phyloP scores from a whole-genome alignment of 2,888 invertebrate species.

The Drosophila sordidapex region DNA sequence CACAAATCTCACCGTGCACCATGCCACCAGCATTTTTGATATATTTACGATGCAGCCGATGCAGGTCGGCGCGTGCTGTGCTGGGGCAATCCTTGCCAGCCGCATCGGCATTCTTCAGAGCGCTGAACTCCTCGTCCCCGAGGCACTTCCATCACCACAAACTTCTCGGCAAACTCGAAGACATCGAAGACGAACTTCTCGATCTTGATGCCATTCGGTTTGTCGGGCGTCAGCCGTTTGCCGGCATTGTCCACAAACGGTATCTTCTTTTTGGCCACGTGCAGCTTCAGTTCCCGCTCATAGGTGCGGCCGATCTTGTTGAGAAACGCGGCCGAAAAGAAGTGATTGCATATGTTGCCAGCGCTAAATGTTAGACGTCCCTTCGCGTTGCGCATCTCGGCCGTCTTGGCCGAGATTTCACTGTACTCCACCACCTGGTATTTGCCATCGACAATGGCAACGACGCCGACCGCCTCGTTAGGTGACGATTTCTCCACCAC shows the following conservation, averaged over 20 bases:
- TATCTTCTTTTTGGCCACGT: conserved; percentile 99
- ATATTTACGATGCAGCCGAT: conserved; percentile 91
- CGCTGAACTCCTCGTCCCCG: conserved; percentile 98
- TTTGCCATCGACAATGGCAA: conserved; percentile 95
- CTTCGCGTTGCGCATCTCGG: conserved; percentile 91
- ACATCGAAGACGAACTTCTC: conserved; percentile 99
- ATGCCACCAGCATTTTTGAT: conserved; percentile 93
- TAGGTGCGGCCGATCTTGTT: conserved; percentile 89
- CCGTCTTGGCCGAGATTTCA: conserved; percentile 95
- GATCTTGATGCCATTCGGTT: conserved; percentile 98
- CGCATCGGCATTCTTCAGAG: conserved; percentile 96
- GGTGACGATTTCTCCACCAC: conserved; percentile 97
- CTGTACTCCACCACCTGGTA: conserved; percentile 99
- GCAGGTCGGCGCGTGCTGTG: conserved; percentile 92
- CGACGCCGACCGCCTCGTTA: conserved; percentile 97
- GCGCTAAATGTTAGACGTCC: conserved; percentile 95
- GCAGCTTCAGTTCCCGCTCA: conserved; percentile 92
- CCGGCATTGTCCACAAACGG: conserved; percentile 92
- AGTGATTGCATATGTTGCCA: conserved; percentile 99
- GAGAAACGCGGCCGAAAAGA: conserved; percentile 95
- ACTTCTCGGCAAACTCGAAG: conserved; percentile 95
- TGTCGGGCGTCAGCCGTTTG: conserved; percentile 89
- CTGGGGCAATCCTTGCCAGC: conserved; percentile 95
- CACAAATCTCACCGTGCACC: conserved; percentile 89
- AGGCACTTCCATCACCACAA: conserved; percentile 96